A percentile compares a stretch with the other conserved stretches of the same genome.
phyloP scores from a whole-genome alignment of 2,113 vertebrate genomes.

The Phasianus colchicus region DNA sequence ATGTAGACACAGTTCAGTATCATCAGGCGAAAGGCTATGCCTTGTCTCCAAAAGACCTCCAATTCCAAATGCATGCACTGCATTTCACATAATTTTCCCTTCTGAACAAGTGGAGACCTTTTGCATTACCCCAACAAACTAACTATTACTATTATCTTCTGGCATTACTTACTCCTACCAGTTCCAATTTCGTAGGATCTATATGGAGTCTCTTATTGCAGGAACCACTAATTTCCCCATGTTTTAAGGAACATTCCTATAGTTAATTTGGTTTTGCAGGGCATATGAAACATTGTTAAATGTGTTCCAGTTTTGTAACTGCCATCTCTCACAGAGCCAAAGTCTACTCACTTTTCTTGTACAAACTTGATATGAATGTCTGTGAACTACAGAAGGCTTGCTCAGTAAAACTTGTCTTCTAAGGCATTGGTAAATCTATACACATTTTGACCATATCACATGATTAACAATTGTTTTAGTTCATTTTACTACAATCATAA shows the following conservation, averaged over 20 bases:
- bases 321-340: neutral
- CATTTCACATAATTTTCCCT: neutral
- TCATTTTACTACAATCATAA: neutral
- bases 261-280: neutral
- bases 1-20: rapidly evolving
- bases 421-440: neutral
- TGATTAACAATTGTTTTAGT: neutral
- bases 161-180: neutral
- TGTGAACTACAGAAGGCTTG: neutral
- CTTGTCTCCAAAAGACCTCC: neutral
- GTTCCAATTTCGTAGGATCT: neutral
- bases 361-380: neutral
- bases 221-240: neutral
- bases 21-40: neutral
- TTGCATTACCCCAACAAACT: neutral
- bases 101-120: neutral
- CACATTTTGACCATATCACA: neutral
- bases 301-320: neutral
- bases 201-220: neutral
- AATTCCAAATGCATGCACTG: rapidly evolving
- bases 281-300: rapidly evolving
- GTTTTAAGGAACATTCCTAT: neutral
- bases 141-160: neutral
- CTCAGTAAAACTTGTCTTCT: neutral
- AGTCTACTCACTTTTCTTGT: neutral